Evolutionary conservation across 2,113 vertebrate genomes (phyloP).

Genomic region (Barnardius zonarius): DNA sequence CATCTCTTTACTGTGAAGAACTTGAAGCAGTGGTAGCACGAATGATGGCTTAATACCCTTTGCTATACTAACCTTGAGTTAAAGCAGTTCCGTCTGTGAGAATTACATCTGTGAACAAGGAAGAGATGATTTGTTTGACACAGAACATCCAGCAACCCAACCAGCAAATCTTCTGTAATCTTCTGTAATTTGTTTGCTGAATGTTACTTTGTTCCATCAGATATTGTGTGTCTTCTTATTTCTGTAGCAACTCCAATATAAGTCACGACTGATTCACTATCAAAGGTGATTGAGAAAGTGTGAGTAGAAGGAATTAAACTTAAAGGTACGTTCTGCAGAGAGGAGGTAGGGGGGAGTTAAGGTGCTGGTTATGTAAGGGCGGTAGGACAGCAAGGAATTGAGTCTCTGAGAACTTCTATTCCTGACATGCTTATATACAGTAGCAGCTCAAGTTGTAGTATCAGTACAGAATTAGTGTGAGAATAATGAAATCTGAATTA

Average conservation of each 20-base stretch:
- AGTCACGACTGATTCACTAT: neutral
- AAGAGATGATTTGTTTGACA: neutral
- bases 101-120: neutral
- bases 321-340: neutral
- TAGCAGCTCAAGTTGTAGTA: neutral
- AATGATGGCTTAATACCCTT: neutral
- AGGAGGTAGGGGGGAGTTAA: neutral
- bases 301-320: neutral
- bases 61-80: neutral
- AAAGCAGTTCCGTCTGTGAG: neutral
- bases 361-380: neutral
- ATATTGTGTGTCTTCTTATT: neutral
- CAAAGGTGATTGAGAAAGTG: neutral
- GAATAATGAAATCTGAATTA: neutral
- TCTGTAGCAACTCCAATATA: neutral
- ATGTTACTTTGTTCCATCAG: neutral
- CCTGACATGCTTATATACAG: fast-evolving
- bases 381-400: neutral
- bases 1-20: neutral
- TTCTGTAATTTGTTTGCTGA: neutral
- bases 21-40: neutral
- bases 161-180: constrained; percentile 13
- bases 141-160: neutral
- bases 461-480: neutral
- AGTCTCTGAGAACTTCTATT: neutral